These are phyloP conservation scores for Lordiphosa fenestrarum DNA, from an alignment of 2,888 invertebrate genomes.

Conservation along the genomic window DNA sequence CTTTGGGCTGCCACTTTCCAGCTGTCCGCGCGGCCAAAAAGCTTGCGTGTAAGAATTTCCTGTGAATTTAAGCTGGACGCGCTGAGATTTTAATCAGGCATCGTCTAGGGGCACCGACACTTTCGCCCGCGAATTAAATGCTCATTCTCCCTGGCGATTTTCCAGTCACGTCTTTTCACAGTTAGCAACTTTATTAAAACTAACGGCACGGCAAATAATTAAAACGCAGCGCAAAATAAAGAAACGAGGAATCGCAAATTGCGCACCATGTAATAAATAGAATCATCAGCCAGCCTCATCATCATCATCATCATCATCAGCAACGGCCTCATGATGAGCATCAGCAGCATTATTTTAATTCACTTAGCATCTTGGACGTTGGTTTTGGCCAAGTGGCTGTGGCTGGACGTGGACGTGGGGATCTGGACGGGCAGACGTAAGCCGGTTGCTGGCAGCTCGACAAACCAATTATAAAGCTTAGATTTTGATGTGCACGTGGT, in stretches of 20 bases:
- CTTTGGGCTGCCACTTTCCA: slow-evolving; percentile 59
- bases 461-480: slow-evolving; percentile 65
- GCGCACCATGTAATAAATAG: slow-evolving; percentile 66
- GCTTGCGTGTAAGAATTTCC: slow-evolving; percentile 74
- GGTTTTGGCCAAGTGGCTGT: slow-evolving; percentile 34
- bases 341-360: slow-evolving; percentile 58
- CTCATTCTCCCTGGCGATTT: slow-evolving; percentile 53
- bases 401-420: slow-evolving; percentile 1
- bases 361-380: slow-evolving; percentile 58
- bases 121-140: slow-evolving; percentile 61
- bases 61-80: slow-evolving; percentile 45
- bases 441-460: slow-evolving; percentile 50
- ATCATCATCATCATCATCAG: slow-evolving; percentile 19
- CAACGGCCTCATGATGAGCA: slow-evolving; percentile 12
- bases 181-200: slow-evolving; percentile 74
- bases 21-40: slow-evolving; percentile 34
- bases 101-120: slow-evolving; percentile 48
- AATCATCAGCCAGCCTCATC: slow-evolving; percentile 51
- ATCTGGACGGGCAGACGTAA: slow-evolving; percentile 25
- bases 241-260: slow-evolving; percentile 58
- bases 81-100: slow-evolving; percentile 65
- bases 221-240: slow-evolving; percentile 50
- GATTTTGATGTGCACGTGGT: slow-evolving; percentile 54
- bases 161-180: slow-evolving; percentile 70
- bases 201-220: slow-evolving; percentile 67